Percentiles rank a stretch among this genome's conserved stretches.
Evolutionary conservation across 1,140 invertebrate genomes (phyloP).

Genomic region (Frieseomelitta varia): DNA sequence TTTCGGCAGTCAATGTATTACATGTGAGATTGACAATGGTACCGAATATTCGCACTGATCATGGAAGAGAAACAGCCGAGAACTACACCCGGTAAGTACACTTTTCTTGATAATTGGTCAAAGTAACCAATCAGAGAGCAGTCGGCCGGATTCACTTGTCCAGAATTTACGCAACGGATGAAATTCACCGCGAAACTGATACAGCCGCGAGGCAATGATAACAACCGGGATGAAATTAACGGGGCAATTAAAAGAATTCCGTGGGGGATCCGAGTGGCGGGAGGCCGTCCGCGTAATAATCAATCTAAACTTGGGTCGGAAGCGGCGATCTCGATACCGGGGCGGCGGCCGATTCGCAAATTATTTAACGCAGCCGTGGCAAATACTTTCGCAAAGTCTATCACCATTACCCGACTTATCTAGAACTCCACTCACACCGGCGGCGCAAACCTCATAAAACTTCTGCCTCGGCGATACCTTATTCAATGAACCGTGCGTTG

Average conservation of each 20-base stretch:
- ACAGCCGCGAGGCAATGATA: background rate
- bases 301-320: constrained; percentile 16
- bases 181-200: background rate
- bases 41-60: no score
- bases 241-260: background rate
- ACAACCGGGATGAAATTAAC: background rate
- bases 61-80: background rate
- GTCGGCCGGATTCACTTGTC: background rate
- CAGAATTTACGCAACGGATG: background rate
- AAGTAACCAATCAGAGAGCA: background rate
- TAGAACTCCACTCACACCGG: constrained; percentile 24
- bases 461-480: constrained; percentile 27
- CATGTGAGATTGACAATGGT: no score
- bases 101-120: background rate
- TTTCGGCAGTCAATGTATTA: no score
- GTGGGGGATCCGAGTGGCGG: background rate
- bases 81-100: background rate
- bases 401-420: constrained; percentile 38
- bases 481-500: constrained; percentile 54
- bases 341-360: background rate
- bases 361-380: constrained; percentile 38
- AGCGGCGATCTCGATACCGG: background rate
- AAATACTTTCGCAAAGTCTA: constrained; percentile 44
- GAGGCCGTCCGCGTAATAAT: background rate
- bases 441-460: constrained; percentile 41